These are phyloP conservation scores for Hydractinia symbiolongicarpus DNA, from an alignment of 30 jellyfish, hydroid and myxozoan genomes.

Conservation along the genomic window DNA sequence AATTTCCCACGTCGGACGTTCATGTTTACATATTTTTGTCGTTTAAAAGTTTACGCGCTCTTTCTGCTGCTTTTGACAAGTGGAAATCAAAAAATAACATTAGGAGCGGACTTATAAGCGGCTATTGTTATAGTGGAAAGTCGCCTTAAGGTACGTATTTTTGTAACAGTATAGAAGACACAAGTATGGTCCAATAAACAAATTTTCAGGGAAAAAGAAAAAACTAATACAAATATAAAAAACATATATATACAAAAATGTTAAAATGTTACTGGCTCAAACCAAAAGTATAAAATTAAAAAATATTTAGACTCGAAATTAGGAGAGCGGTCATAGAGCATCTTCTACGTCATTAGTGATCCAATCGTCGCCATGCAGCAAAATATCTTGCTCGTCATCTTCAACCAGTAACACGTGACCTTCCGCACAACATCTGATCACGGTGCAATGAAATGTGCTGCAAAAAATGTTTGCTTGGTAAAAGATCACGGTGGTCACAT, in stretches of 20 bases:
- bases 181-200: too few species aligned
- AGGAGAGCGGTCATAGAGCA: not conserved
- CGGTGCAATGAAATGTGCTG: not conserved
- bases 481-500: too few species aligned
- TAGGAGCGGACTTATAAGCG: too few species aligned
- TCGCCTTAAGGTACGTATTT: too few species aligned
- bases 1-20: too few species aligned
- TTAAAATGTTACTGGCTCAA: not conserved
- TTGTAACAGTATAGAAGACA: too few species aligned
- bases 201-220: not conserved
- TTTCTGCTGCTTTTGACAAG: too few species aligned
- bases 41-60: too few species aligned
- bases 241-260: not conserved
- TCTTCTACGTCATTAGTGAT: not conserved
- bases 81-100: too few species aligned
- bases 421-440: not conserved
- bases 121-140: too few species aligned
- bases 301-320: not conserved
- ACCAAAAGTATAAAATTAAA: not conserved
- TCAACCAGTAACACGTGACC: constrained; percentile 16
- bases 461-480: too few species aligned
- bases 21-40: too few species aligned
- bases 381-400: not conserved
- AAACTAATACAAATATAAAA: not conserved
- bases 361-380: not conserved